phyloP scores from a whole-genome alignment of 1,140 invertebrate species.

The Helicoverpa armigera region DNA sequence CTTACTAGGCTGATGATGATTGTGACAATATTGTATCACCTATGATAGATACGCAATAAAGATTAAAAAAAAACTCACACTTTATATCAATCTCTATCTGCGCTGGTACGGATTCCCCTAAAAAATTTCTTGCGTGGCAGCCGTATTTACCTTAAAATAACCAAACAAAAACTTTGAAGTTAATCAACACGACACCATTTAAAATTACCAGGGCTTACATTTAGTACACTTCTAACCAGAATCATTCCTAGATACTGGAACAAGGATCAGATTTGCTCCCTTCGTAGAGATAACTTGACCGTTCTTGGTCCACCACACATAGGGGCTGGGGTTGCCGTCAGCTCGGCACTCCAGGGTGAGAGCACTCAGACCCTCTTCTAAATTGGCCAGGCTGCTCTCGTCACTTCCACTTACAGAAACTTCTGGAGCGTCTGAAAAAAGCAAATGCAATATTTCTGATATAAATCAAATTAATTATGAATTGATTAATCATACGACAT shows the following conservation, averaged over 20 bases:
- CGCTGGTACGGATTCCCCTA: slow-evolving; percentile 93
- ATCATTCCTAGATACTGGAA: slow-evolving; percentile 81
- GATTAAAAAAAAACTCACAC: slow-evolving; percentile 89
- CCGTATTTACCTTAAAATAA: slow-evolving; percentile 89
- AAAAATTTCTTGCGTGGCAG: slow-evolving; percentile 93
- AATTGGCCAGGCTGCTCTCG: slow-evolving; percentile 73
- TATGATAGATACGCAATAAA: too few relatives aligned
- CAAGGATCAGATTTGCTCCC: slow-evolving; percentile 87
- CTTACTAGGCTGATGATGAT: background rate
- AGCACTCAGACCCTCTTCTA: slow-evolving; percentile 94
- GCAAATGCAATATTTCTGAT: slow-evolving; percentile 30
- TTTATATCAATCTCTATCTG: slow-evolving; percentile 94
- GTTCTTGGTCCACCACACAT: slow-evolving; percentile 92
- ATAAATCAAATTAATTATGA: too few relatives aligned
- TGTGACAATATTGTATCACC: too few relatives aligned
- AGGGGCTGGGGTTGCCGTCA: slow-evolving; percentile 94
- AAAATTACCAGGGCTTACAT: background rate
- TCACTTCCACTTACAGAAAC: slow-evolving; percentile 89
- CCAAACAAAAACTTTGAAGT: background rate
- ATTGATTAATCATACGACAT: too few relatives aligned
- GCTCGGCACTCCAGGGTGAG: slow-evolving; percentile 93
- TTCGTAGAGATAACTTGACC: slow-evolving; percentile 87
- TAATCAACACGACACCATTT: too few relatives aligned
- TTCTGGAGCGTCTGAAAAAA: slow-evolving; percentile 92
- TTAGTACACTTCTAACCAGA: slow-evolving; percentile 67